phyloP scores from a whole-genome alignment of 2,888 invertebrate species.

The Agrochola lota region DNA sequence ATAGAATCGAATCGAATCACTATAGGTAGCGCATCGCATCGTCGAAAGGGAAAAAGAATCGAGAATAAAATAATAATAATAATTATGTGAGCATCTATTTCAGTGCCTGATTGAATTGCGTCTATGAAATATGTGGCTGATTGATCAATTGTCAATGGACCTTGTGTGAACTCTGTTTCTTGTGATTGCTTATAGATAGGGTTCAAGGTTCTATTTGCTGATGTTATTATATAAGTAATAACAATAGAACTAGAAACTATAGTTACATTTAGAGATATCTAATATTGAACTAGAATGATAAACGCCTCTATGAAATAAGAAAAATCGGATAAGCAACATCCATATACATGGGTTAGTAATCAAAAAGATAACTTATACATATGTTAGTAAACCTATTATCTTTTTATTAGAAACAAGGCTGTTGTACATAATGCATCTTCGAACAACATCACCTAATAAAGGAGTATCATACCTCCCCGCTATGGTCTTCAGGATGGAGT shows the following conservation, averaged over 20 bases:
- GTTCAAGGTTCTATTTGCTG: slow-evolving; percentile 34
- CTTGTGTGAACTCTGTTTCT: slow-evolving; percentile 20
- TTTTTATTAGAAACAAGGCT: too few species aligned
- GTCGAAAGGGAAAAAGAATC: neutral
- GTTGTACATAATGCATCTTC: too few species aligned
- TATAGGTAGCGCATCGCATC: neutral
- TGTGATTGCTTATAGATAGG: slow-evolving; percentile 4
- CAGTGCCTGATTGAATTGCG: slow-evolving; percentile 22
- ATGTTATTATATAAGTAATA: neutral
- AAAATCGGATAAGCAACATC: too few species aligned
- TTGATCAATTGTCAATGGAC: slow-evolving; percentile 48
- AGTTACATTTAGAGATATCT: too few species aligned
- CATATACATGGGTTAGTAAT: too few species aligned
- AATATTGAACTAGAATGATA: neutral
- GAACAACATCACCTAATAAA: too few species aligned
- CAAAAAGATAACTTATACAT: too few species aligned
- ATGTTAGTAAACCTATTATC: too few species aligned
- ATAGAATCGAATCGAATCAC: neutral
- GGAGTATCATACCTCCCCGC: too few species aligned
- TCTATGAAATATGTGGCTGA: slow-evolving; percentile 19
- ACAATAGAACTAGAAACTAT: neutral
- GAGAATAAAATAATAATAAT: neutral
- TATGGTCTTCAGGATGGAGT: too few species aligned
- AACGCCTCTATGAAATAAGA: too few species aligned
- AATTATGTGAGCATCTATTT: neutral